phyloP scores from a whole-genome alignment of 2,113 vertebrate species.

The Tragelaphus strepsiceros region DNA sequence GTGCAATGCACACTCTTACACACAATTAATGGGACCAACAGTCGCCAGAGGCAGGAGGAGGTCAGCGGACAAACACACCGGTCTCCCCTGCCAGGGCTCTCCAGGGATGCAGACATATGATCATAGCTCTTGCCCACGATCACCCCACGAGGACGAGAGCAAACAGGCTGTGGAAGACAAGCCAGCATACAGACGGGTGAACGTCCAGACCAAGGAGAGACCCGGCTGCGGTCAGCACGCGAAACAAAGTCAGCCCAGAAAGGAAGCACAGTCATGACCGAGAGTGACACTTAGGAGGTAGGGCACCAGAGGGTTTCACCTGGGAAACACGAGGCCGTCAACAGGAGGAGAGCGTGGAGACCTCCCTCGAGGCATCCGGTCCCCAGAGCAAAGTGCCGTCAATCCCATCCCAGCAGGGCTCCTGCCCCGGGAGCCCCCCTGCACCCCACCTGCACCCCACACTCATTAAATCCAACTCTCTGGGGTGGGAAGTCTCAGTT shows the following conservation, averaged over 20 bases:
- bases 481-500: background rate
- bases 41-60: background rate
- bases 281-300: background rate
- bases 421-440: background rate
- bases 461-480: background rate
- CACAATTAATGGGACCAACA: background rate
- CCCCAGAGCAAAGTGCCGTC: accelerated
- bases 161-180: background rate
- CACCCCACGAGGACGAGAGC: background rate
- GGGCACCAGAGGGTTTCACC: background rate
- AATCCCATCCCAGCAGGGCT: background rate
- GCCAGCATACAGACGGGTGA: background rate
- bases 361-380: accelerated
- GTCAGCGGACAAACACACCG: background rate
- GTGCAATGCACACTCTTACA: background rate
- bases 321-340: background rate
- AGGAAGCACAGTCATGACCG: background rate
- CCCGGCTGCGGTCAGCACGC: accelerated
- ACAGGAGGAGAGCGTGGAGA: background rate
- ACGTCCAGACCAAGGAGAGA: background rate
- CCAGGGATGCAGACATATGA: background rate
- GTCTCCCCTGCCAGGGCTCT: background rate
- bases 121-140: background rate
- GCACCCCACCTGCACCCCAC: background rate
- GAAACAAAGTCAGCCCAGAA: background rate